Evolutionary conservation across 2,797 vertebrate genomes (phyloP).

Genomic region (Eremophila alpestris): DNA sequence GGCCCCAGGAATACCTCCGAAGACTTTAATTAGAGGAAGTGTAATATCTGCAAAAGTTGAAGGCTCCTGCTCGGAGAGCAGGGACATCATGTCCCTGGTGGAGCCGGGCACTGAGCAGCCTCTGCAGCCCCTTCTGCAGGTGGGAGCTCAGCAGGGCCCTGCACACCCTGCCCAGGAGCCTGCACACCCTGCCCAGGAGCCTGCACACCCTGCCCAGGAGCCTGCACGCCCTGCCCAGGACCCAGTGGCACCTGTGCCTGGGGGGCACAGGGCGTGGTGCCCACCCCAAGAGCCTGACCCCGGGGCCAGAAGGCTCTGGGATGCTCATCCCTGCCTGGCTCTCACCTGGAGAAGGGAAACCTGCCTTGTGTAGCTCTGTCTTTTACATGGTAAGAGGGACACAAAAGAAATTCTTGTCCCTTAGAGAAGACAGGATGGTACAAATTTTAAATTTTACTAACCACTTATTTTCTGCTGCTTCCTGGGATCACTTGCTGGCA

Average conservation of each 20-base stretch:
- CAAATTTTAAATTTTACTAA: neutral
- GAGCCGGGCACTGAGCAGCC: neutral
- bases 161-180: neutral
- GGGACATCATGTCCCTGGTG: neutral
- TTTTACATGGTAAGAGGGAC: neutral
- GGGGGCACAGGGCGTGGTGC: accelerated
- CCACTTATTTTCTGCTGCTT: neutral
- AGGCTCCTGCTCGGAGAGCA: neutral
- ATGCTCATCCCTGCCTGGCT: neutral
- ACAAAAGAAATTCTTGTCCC: neutral
- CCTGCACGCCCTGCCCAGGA: neutral
- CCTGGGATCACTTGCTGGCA: neutral
- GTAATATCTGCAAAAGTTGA: conserved; percentile 58
- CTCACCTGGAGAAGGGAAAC: neutral
- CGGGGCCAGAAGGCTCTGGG: neutral
- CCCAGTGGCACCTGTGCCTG: accelerated
- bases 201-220: neutral
- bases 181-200: neutral
- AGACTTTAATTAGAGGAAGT: conserved; percentile 75
- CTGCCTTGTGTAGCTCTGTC: neutral
- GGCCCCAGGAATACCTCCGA: conserved; percentile 58
- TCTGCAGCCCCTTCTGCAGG: neutral
- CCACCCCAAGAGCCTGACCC: accelerated
- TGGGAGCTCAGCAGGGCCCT: neutral
- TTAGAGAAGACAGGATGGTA: neutral